A percentile compares a stretch with the other conserved stretches of the same genome.
Conservation (phyloP, 2,113 vertebrate species). For the Chroicocephalus ridibundus region DNA sequence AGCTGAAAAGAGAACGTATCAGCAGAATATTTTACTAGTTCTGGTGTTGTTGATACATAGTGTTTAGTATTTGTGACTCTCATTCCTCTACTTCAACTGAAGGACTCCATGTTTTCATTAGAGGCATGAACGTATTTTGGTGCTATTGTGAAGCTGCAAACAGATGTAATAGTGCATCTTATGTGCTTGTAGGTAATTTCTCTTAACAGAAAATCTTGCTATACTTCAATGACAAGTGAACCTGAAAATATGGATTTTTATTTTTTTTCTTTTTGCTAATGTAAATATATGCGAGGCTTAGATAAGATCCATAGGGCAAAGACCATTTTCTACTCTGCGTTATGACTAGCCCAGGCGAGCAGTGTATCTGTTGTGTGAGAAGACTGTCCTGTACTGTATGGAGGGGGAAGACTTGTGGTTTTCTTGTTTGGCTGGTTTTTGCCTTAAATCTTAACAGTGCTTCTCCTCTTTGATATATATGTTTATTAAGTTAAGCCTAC, state of each 20-base stretch:
- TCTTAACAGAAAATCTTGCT: background rate
- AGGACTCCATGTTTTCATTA: background rate
- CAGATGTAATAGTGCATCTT: background rate
- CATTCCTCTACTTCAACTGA: background rate
- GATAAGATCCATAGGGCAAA: background rate
- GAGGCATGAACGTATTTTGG: background rate
- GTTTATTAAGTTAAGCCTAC: background rate
- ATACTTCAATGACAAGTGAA: background rate
- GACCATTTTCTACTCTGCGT: background rate
- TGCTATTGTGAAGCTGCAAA: background rate
- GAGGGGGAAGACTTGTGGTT: background rate
- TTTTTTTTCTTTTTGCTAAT: background rate
- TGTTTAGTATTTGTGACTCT: background rate
- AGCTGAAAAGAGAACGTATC: background rate
- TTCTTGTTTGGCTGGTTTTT: background rate
- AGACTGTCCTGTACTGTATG: background rate
- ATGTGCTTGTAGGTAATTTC: background rate
- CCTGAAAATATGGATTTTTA: background rate
- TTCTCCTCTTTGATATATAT: background rate
- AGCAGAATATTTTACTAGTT: background rate
- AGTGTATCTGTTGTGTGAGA: background rate
- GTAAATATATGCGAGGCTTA: background rate
- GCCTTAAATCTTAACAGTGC: background rate
- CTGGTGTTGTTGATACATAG: background rate
- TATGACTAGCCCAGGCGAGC: background rate